phyloP scores from a whole-genome alignment of 1,140 invertebrate genomes.

The Venustaconcha ellipsiformis region DNA sequence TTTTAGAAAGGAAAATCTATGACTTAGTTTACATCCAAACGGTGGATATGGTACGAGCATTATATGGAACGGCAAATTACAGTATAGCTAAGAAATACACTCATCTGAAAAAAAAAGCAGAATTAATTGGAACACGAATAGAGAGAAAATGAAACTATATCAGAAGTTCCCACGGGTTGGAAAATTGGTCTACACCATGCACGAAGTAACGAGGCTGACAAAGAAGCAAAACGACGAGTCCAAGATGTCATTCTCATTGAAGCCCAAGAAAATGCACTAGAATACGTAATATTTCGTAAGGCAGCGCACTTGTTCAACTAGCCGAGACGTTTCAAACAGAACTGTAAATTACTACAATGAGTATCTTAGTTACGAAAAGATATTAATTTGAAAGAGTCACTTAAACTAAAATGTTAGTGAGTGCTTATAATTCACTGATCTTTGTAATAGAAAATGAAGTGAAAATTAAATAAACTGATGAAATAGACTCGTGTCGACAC shows the following conservation, averaged over 20 bases:
- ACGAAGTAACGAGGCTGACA: neutral
- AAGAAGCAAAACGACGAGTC: neutral
- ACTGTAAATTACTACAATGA: no score
- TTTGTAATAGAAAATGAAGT: no score
- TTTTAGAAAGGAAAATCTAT: neutral
- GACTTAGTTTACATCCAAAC: conserved; percentile 9
- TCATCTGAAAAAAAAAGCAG: neutral
- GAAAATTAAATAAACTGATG: no score
- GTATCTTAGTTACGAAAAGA: no score
- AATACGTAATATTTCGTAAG: no score
- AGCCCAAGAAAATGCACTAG: neutral
- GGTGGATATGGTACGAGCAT: conserved; percentile 4
- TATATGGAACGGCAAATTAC: conserved; percentile 15
- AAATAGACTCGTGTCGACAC: no score
- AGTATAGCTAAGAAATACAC: neutral
- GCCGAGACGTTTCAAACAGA: no score
- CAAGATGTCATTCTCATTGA: neutral
- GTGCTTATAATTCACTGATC: no score
- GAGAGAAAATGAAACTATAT: conserved; percentile 4
- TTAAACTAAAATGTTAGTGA: no score
- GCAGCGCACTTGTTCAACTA: no score
- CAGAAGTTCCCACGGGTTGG: neutral
- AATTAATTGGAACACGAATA: neutral
- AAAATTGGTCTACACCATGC: neutral
- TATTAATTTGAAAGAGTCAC: no score